Evolutionary conservation across 2,888 invertebrate genomes (phyloP).

Genomic region (Sussaba pulchella): DNA sequence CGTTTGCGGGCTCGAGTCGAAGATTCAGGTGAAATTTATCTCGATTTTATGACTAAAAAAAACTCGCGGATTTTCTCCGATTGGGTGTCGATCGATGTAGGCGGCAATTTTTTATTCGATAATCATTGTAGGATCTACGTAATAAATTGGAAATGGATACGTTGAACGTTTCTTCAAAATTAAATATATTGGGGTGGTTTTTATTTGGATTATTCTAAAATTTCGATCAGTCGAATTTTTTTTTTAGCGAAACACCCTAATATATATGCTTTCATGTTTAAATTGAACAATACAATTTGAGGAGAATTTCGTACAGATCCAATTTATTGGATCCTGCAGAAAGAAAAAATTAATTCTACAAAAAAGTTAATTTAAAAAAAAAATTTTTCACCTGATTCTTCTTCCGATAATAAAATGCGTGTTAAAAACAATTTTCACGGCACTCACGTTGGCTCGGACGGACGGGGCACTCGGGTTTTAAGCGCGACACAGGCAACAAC

Average conservation of each 20-base stretch:
- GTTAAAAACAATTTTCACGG: conserved; percentile 34
- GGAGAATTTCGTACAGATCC: background rate
- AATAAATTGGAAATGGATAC: background rate
- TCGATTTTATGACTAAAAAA: background rate
- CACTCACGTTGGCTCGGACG: conserved; percentile 46
- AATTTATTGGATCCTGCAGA: background rate
- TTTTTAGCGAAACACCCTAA: too few species aligned
- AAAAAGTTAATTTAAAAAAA: conserved; percentile 2
- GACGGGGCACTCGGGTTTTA: conserved; percentile 41
- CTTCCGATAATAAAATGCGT: background rate
- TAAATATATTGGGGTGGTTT: too few species aligned
- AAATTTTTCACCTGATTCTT: conserved; percentile 14
- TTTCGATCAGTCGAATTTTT: too few species aligned
- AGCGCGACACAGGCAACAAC: conserved; percentile 48
- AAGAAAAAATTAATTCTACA: background rate
- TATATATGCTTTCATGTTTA: too few species aligned
- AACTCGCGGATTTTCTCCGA: background rate
- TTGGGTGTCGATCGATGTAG: background rate
- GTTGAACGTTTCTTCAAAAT: background rate
- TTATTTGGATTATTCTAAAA: too few species aligned
- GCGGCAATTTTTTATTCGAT: background rate
- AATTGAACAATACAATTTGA: background rate
- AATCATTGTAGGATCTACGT: background rate
- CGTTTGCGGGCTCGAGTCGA: background rate
- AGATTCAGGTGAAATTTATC: conserved; percentile 6